Evolutionary conservation across 2,888 invertebrate genomes (phyloP).

Genomic region (Mimas tiliae): DNA sequence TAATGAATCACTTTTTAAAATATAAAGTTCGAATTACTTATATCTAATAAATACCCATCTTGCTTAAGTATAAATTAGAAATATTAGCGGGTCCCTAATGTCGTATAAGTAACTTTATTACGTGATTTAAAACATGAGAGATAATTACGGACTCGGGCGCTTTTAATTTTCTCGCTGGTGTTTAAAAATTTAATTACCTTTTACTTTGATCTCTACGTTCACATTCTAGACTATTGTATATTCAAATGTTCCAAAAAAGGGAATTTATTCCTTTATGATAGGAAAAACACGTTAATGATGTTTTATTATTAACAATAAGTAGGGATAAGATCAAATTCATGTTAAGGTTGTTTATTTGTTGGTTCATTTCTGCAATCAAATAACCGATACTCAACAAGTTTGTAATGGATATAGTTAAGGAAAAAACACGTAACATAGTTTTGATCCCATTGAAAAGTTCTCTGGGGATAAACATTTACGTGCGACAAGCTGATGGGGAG

Average conservation of each 20-base stretch:
- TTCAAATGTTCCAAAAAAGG: background rate
- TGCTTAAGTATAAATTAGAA: too few species aligned
- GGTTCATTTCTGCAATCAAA: background rate
- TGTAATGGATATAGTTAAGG: background rate
- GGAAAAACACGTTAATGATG: too few species aligned
- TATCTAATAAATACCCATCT: too few species aligned
- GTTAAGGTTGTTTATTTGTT: background rate
- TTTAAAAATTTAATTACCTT: background rate
- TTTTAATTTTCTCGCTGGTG: background rate
- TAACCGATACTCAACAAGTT: background rate
- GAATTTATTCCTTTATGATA: background rate
- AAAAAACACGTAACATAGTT: background rate
- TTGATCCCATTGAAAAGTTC: background rate
- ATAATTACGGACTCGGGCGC: background rate
- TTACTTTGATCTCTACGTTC: background rate
- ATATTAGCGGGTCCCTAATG: background rate
- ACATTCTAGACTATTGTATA: background rate
- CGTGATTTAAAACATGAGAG: background rate
- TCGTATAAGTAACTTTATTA: too few species aligned
- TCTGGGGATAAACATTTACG: background rate
- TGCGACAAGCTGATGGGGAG: background rate
- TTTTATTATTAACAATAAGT: too few species aligned
- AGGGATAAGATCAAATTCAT: background rate
- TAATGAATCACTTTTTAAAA: too few species aligned
- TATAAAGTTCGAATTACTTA: too few species aligned